phyloP scores from a whole-genome alignment of 23 tunicate genomes.

The Ciona savignyi region DNA sequence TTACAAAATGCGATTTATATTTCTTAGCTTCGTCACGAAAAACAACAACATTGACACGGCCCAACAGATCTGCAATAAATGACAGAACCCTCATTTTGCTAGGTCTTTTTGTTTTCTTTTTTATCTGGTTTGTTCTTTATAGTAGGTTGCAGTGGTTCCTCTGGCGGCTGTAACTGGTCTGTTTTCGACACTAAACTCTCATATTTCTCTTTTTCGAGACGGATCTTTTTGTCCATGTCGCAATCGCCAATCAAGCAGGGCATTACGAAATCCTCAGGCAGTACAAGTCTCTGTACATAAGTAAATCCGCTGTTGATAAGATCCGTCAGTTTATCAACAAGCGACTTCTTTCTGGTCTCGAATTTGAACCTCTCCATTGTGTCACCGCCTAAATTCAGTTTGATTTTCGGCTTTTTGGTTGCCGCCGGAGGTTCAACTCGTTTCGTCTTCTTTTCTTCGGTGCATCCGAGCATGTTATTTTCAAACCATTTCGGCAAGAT shows the following conservation, averaged over 20 bases:
- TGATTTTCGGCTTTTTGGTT: constrained; percentile 19
- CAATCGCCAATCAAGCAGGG: constrained; percentile 85
- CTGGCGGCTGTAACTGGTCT: constrained; percentile 23
- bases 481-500: constrained; percentile 30
- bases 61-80: too few relatives aligned
- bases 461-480: constrained; percentile 22
- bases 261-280: constrained; percentile 61
- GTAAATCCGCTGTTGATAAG: constrained; percentile 37
- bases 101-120: background rate
- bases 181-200: constrained; percentile 14
- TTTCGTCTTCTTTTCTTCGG: background rate
- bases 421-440: background rate
- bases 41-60: too few relatives aligned
- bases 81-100: too few relatives aligned
- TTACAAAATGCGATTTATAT: too few relatives aligned
- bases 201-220: constrained; percentile 52
- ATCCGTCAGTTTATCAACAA: constrained; percentile 36
- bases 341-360: constrained; percentile 44
- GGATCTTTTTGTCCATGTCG: constrained; percentile 61
- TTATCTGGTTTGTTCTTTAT: background rate
- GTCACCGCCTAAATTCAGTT: constrained; percentile 30
- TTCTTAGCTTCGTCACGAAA: too few relatives aligned
- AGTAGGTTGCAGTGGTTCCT: background rate
- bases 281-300: constrained; percentile 49
- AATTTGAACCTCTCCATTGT: constrained; percentile 21